Evolutionary conservation across 2,888 invertebrate genomes (phyloP).

Genomic region (Nomada lathburiana): DNA sequence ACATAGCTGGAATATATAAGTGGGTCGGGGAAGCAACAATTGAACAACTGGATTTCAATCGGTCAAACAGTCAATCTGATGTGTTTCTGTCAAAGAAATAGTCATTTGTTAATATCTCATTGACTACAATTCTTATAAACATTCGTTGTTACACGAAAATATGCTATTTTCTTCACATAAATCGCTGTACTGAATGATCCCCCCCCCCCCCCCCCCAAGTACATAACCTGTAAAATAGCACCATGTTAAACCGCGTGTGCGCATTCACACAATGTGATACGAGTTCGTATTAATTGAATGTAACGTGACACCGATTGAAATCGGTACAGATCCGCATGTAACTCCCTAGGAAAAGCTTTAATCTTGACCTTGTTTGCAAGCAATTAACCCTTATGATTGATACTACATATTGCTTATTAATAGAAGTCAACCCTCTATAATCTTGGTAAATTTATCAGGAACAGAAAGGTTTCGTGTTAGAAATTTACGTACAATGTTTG

Average conservation of each 20-base stretch:
- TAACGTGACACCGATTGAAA: constrained; percentile 13
- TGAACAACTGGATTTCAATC: background rate
- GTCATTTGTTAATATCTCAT: background rate
- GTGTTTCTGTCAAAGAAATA: background rate
- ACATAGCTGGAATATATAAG: background rate
- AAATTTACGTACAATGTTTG: too few relatives aligned
- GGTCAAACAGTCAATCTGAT: background rate
- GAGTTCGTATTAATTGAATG: background rate
- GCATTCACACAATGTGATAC: background rate
- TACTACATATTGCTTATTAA: background rate
- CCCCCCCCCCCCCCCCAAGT: background rate
- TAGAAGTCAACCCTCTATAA: background rate
- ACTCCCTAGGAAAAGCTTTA: background rate
- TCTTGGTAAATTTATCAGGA: background rate
- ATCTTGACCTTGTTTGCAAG: constrained; percentile 14
- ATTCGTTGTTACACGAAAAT: background rate
- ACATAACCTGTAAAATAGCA: constrained; percentile 49
- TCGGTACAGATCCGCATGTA: background rate
- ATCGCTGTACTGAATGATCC: background rate
- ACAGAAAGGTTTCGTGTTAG: background rate
- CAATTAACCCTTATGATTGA: constrained; percentile 7
- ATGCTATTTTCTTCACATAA: background rate
- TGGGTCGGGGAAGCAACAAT: background rate
- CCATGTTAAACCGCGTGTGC: constrained; percentile 3
- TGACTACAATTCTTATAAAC: background rate